Conservation (phyloP, 1,140 invertebrate genomes). For the Papilio glaucus region DNA sequence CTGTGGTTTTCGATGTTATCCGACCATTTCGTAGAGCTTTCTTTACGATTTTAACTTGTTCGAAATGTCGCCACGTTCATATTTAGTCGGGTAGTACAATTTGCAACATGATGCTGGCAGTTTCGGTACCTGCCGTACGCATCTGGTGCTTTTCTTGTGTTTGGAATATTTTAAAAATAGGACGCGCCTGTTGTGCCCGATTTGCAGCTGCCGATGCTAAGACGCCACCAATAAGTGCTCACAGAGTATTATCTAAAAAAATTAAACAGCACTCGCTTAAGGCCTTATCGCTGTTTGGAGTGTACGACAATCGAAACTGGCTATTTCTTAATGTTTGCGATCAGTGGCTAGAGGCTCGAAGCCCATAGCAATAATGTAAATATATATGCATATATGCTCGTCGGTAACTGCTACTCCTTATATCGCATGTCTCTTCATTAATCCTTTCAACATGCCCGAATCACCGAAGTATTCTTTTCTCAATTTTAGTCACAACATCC, state of each 20-base stretch:
- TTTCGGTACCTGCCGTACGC: conserved; percentile 72
- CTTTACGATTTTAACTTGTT: conserved; percentile 1
- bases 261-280: conserved; percentile 41
- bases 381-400: too few relatives aligned
- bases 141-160: conserved; percentile 72
- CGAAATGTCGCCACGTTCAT: conserved; percentile 18
- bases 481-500: too few relatives aligned
- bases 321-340: conserved; percentile 20
- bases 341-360: not conserved
- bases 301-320: not conserved
- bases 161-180: conserved; percentile 69
- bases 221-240: conserved; percentile 41
- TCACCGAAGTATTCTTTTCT: too few relatives aligned
- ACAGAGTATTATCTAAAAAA: conserved; percentile 32
- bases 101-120: conserved; percentile 75
- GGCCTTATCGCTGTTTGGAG: conserved; percentile 18
- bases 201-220: conserved; percentile 52
- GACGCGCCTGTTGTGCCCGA: conserved; percentile 52
- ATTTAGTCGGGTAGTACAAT: conserved; percentile 58
- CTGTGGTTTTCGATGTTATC: conserved; percentile 66
- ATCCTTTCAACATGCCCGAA: not conserved
- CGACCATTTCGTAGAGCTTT: conserved; percentile 47
- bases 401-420: too few relatives aligned
- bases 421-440: too few relatives aligned
- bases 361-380: not conserved